Evolutionary conservation across 2,888 invertebrate species (phyloP).

Genomic region (Dynastes hyllus): DNA sequence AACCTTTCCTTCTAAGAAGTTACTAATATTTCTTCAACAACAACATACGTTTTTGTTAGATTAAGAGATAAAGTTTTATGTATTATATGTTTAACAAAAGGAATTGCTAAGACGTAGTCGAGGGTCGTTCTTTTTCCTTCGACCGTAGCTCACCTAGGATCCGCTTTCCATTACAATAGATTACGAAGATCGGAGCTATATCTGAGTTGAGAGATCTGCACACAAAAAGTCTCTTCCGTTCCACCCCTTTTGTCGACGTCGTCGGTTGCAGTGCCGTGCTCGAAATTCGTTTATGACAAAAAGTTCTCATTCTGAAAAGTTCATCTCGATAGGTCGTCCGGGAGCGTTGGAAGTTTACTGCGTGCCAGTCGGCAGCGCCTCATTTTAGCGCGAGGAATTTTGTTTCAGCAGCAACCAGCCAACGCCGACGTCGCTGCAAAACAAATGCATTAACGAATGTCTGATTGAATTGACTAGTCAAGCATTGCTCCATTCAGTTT

Average conservation of each 20-base stretch:
- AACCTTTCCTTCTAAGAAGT: no score
- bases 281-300: slow-evolving; percentile 25
- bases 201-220: not conserved
- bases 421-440: slow-evolving; percentile 45
- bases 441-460: slow-evolving; percentile 57
- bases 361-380: slow-evolving; percentile 10
- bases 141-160: slow-evolving; percentile 8
- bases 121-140: not conserved
- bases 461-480: slow-evolving; percentile 58
- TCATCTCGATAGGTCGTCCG: slow-evolving; percentile 21
- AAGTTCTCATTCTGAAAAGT: slow-evolving; percentile 28
- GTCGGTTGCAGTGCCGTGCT: not conserved
- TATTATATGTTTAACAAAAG: slow-evolving; percentile 12
- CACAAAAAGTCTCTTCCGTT: slow-evolving; percentile 8
- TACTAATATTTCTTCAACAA: no score
- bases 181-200: slow-evolving; percentile 14
- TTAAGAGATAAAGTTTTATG: no score
- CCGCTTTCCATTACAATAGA: slow-evolving; percentile 23
- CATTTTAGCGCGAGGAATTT: slow-evolving; percentile 28
- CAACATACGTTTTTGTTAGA: no score
- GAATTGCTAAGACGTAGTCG: slow-evolving; percentile 16
- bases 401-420: slow-evolving; percentile 28
- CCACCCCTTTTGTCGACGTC: slow-evolving; percentile 11
- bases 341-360: slow-evolving; percentile 6
- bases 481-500: slow-evolving; percentile 56